Conservation (phyloP, 2,113 vertebrate species). For the Siniperca chuatsi region DNA sequence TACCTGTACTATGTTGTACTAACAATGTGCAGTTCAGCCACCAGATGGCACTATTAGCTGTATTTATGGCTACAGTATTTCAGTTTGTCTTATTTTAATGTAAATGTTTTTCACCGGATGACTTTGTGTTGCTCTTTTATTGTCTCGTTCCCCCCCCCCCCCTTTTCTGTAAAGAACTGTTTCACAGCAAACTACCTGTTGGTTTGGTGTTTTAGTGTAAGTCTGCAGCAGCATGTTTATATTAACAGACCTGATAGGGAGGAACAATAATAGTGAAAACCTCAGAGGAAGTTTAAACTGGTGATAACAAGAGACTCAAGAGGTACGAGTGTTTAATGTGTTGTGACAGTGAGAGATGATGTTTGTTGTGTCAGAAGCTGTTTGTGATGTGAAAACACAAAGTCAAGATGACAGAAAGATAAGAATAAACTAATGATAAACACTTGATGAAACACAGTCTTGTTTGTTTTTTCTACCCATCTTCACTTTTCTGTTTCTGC, state of each 20-base stretch:
- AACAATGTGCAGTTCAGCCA: constrained; percentile 4
- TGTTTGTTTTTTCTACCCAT: background rate
- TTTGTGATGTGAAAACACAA: background rate
- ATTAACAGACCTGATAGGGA: background rate
- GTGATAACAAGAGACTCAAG: background rate
- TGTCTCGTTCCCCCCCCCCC: no score
- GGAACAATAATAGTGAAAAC: background rate
- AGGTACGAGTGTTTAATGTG: background rate
- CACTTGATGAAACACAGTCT: no score
- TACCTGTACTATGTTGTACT: background rate
- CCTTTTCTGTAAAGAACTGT: background rate
- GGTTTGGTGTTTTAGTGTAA: background rate
- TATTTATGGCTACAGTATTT: background rate
- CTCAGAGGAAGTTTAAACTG: background rate
- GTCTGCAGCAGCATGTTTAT: background rate
- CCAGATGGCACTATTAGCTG: background rate
- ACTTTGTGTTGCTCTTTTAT: background rate
- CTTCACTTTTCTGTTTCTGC: no score
- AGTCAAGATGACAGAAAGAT: background rate
- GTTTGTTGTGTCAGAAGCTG: background rate
- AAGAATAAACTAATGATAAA: background rate
- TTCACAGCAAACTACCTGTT: background rate
- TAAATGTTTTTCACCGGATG: background rate
- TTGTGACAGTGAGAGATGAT: background rate
- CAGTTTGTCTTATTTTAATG: no score